Percentiles rank a stretch among this genome's conserved stretches.
Conservation (phyloP, 1,140 invertebrate genomes). For the Trypoxylus dichotomus region DNA sequence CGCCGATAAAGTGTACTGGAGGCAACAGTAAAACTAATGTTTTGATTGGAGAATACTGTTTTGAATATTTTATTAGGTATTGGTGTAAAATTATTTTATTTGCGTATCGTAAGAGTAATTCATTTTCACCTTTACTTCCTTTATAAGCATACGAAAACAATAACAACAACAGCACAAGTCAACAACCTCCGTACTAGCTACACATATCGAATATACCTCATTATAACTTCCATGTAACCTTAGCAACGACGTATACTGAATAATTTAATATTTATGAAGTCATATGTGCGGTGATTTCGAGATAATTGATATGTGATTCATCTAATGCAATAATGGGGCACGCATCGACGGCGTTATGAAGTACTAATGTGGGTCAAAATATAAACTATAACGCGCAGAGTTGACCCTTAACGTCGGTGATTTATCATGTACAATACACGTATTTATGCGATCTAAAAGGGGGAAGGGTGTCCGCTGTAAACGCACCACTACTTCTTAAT, state of each 20-base stretch:
- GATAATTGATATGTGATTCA: conserved; percentile 7
- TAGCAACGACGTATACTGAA: neutral
- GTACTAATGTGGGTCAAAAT: conserved; percentile 3
- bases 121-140: no score
- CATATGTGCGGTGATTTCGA: neutral
- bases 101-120: no score
- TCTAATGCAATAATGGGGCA: neutral
- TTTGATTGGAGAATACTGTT: no score
- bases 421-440: neutral
- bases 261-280: conserved; percentile 8
- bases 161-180: neutral
- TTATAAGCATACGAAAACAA: no score
- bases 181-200: neutral
- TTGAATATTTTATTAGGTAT: no score
- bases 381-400: neutral
- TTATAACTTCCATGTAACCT: neutral
- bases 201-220: neutral
- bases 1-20: no score
- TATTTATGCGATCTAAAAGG: neutral
- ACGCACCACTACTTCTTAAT: neutral
- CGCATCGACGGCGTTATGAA: neutral
- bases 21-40: no score
- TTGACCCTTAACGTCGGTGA: neutral
- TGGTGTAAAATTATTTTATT: no score
- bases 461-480: neutral